A percentile compares a stretch with the other conserved stretches of the same genome.
phyloP scores from a whole-genome alignment of 1,140 invertebrate genomes.

The Charaxes varanes region DNA sequence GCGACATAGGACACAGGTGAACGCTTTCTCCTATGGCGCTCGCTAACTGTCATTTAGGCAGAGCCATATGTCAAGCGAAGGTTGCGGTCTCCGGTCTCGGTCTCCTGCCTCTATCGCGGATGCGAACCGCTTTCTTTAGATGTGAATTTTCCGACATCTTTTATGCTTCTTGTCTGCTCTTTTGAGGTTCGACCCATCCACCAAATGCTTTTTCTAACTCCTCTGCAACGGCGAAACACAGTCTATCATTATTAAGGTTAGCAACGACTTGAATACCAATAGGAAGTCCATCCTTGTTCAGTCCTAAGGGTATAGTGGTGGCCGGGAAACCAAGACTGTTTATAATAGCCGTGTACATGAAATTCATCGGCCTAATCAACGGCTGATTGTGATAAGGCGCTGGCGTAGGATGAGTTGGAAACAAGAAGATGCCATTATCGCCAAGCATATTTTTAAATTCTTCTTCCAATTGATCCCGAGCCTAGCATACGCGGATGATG shows the following conservation, averaged over 20 bases:
- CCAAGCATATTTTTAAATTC: conserved; percentile 76
- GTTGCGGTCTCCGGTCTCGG: no score
- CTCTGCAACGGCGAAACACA: conserved; percentile 89
- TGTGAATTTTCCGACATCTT: no score
- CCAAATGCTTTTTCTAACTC: conserved; percentile 93
- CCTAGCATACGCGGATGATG: no score
- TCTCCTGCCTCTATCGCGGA: no score
- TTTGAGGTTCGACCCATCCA: conserved; percentile 88
- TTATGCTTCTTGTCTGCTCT: no score
- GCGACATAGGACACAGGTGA: no score
- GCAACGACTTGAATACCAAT: conserved; percentile 89
- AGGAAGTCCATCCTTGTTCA: conserved; percentile 89
- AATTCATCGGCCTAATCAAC: conserved; percentile 90
- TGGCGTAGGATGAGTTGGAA: conserved; percentile 91
- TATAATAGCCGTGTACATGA: conserved; percentile 92
- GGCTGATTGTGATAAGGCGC: conserved; percentile 94
- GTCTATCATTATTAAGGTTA: conserved; percentile 85
- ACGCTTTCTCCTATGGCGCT: no score
- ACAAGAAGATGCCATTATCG: conserved; percentile 90
- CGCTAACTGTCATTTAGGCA: no score
- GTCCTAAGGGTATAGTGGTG: conserved; percentile 90
- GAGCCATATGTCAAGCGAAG: no score
- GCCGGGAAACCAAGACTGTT: conserved; percentile 93
- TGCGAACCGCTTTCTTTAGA: no score
- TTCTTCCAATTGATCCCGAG: conserved; percentile 70